Percentiles rank a stretch among this genome's conserved stretches.
Evolutionary conservation across 1,140 invertebrate species (phyloP).

Genomic region (Atta cephalotes): DNA sequence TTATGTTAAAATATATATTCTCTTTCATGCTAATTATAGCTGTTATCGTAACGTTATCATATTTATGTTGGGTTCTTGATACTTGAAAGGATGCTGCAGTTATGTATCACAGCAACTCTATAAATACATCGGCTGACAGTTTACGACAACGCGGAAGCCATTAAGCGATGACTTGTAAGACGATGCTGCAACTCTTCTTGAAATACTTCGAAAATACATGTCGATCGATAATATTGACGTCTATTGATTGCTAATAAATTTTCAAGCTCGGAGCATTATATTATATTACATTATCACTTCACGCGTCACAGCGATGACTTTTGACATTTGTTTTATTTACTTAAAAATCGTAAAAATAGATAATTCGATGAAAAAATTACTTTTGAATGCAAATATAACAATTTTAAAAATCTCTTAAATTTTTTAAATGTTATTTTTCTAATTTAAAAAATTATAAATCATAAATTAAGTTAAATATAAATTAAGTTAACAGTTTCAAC

Average conservation of each 20-base stretch:
- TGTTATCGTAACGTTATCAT: conserved; percentile 44
- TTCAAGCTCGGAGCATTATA: conserved; percentile 29
- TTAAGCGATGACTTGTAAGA: conserved; percentile 57
- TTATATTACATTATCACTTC: conserved; percentile 43
- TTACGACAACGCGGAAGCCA: conserved; percentile 54
- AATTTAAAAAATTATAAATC: not conserved
- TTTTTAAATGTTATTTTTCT: not conserved
- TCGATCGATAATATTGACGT: conserved; percentile 53
- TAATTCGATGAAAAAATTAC: not conserved
- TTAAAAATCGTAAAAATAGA: not conserved
- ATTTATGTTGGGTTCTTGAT: conserved; percentile 27
- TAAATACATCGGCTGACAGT: conserved; percentile 57
- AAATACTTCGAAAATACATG: conserved; percentile 54
- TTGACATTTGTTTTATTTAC: not conserved
- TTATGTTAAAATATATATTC: conserved; percentile 16
- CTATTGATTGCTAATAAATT: conserved; percentile 57
- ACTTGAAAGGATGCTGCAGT: conserved; percentile 26
- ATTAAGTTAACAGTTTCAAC: not conserved
- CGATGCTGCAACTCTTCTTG: conserved; percentile 51
- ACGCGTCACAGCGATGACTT: not conserved
- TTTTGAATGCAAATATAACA: conserved; percentile 21
- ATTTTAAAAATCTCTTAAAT: not conserved
- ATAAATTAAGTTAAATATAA: not conserved
- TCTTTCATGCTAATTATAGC: not conserved
- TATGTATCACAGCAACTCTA: conserved; percentile 54